Base-by-base conservation (phyloP, 2,888 invertebrate species). In the Ophonus ardosiacus region DNA sequence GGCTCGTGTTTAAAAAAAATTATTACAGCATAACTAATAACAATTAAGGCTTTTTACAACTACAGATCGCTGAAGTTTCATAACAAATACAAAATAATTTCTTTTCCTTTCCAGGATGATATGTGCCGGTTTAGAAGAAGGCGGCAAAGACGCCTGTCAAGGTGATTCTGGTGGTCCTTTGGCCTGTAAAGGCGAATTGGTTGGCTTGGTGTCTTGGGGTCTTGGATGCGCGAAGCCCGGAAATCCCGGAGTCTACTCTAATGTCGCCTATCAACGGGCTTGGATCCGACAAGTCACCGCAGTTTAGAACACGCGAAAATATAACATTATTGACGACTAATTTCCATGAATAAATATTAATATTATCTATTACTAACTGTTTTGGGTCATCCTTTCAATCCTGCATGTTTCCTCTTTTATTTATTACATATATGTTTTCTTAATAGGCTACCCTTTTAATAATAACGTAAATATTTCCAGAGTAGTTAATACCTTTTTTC, bases 71-170 rank as follows among this genome's bases (percentile, higher is more conserved):
- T 56, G 1, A 51, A 56, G n/a, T 7, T 56, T 0, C 2, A 56
- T 56, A 56, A 13, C 4, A 56, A 56, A 56, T 56, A 56, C 7
- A 56, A n/a, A 56, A 13, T 17, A 0, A 21, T 13, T 10, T n/a
- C n/a, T 8, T 24, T 24, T 24, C 21, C 2, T 21, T 31, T 8
- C 3, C 17, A 85, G 87, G 7, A 88, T 88, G 88, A 83, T 88
- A 56, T 88, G 89, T 85, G 88, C 88, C 31, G 88, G 87, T 7
- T 51, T 51, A 6, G 80, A 86, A 13, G 18, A 4, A 5, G 88
- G 88, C 0, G 89, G 89, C 21, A 87, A 87, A 61, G 88, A 88
- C 82, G 85, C 89, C 17, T 89, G 89, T 86, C 61, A 80, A 10
- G 61, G 80, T n/a, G 80, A 80, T 40, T 80, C 80, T 31, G 80